Conservation (phyloP, 1,140 invertebrate genomes). For the Aphidius gifuensis region DNA sequence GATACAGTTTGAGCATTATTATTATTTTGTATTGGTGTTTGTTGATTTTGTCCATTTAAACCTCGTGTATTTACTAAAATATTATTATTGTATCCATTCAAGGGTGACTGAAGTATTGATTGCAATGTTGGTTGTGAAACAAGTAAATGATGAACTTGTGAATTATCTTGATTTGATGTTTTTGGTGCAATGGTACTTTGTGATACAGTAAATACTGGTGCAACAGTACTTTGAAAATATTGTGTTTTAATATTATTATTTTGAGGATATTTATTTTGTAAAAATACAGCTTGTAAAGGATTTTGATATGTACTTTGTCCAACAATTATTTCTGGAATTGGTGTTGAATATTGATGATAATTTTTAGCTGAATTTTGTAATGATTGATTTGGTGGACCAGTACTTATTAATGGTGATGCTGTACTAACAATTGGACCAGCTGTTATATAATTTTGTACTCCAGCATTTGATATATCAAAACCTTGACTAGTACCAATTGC, state of each 20-base stretch:
- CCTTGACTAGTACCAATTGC: conserved; percentile 49
- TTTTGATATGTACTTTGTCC: conserved; percentile 44
- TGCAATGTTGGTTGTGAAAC: conserved; percentile 42
- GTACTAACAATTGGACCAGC: conserved; percentile 37
- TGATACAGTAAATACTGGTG: conserved; percentile 42
- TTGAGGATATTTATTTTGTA: conserved; percentile 28
- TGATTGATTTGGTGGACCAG: conserved; percentile 6
- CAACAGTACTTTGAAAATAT: conserved; percentile 41
- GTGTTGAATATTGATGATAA: conserved; percentile 29
- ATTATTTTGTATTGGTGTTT: conserved; percentile 7
- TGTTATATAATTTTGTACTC: conserved; percentile 38
- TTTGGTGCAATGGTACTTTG: conserved; percentile 30
- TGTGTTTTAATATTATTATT: conserved; percentile 29
- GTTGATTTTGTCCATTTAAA: conserved; percentile 34
- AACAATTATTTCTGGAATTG: conserved; percentile 45
- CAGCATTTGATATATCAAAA: conserved; percentile 48
- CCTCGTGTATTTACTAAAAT: conserved; percentile 38
- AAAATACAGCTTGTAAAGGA: conserved; percentile 40
- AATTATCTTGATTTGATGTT: conserved; percentile 22
- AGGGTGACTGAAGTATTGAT: conserved; percentile 33
- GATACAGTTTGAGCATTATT: conserved; percentile 3
- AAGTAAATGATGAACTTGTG: conserved; percentile 33
- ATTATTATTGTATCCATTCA: conserved; percentile 27
- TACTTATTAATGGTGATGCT: conserved; percentile 36
- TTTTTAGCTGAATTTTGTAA: conserved; percentile 10